These are phyloP conservation scores for Champsocephalus gunnari DNA, from an alignment of 2,797 vertebrate genomes.

Conservation along the genomic window DNA sequence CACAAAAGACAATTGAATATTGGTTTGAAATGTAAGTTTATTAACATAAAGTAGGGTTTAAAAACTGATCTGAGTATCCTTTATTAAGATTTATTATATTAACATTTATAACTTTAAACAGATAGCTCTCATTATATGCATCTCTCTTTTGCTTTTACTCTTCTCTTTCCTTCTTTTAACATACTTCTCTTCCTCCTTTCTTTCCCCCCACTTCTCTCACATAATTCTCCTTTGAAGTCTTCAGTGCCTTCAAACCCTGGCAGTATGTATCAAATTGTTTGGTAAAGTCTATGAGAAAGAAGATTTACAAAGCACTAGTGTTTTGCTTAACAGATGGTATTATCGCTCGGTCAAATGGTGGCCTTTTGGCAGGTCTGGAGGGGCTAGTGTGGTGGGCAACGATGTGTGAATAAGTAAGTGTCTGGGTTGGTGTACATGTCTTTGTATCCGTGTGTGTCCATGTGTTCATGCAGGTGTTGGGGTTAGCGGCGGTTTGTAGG, in stretches of 20 bases:
- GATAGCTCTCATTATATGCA: not conserved
- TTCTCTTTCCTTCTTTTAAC: constrained; percentile 30
- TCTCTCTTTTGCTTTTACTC: not conserved
- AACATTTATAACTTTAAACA: not conserved
- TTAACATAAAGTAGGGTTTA: not conserved
- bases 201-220: constrained; percentile 51
- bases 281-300: constrained; percentile 71
- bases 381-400: constrained; percentile 55
- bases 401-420: constrained; percentile 55
- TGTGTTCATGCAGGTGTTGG: constrained; percentile 75
- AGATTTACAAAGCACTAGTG: constrained; percentile 66
- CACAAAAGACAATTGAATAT: not conserved
- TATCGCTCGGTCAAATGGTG: constrained; percentile 59
- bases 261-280: constrained; percentile 64
- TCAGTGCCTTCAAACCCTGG: constrained; percentile 44
- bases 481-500: constrained; percentile 71
- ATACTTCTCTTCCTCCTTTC: constrained; percentile 31
- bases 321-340: constrained; percentile 64
- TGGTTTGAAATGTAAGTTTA: not conserved
- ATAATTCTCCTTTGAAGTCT: constrained; percentile 59
- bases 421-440: constrained; percentile 39
- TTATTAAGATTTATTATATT: not conserved
- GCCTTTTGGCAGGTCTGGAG: constrained; percentile 61
- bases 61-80: not conserved
- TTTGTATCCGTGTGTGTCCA: constrained; percentile 50